phyloP scores from a whole-genome alignment of 2,113 vertebrate genomes.

The Craseonycteris thonglongyai region DNA sequence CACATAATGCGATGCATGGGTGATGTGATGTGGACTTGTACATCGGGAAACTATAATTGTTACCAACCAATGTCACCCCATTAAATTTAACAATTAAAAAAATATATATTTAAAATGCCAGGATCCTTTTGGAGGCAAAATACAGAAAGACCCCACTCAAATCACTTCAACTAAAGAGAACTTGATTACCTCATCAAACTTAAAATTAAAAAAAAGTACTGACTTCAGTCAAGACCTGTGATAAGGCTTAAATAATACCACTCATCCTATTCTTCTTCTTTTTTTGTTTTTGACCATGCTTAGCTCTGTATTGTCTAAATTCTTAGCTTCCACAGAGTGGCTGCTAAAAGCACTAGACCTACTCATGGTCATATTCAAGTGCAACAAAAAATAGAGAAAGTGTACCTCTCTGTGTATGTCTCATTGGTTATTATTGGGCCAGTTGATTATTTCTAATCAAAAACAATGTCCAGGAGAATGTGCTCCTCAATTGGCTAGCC shows the following conservation, averaged over 20 bases:
- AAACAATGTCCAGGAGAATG: background rate
- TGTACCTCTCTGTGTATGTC: background rate
- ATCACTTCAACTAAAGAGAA: background rate
- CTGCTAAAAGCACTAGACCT: background rate
- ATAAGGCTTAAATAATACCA: background rate
- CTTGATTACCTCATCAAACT: background rate
- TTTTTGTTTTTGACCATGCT: background rate
- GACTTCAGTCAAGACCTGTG: background rate
- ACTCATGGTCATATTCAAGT: background rate
- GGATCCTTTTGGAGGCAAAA: background rate
- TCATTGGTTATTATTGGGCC: background rate
- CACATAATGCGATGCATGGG: too few relatives aligned
- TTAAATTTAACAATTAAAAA: too few relatives aligned
- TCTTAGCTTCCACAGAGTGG: background rate
- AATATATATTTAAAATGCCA: background rate
- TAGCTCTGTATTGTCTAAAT: background rate
- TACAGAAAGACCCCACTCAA: background rate
- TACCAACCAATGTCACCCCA: too few relatives aligned
- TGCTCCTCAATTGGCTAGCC: background rate
- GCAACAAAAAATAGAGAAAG: background rate
- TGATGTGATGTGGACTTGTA: too few relatives aligned
- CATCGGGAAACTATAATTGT: too few relatives aligned
- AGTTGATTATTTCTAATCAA: background rate
- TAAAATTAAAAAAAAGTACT: background rate
- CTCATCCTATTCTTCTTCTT: background rate